Percentiles rank a stretch among this genome's conserved stretches.
Conservation (phyloP, 2,797 vertebrate genomes). For the Benthosema pterotum region DNA sequence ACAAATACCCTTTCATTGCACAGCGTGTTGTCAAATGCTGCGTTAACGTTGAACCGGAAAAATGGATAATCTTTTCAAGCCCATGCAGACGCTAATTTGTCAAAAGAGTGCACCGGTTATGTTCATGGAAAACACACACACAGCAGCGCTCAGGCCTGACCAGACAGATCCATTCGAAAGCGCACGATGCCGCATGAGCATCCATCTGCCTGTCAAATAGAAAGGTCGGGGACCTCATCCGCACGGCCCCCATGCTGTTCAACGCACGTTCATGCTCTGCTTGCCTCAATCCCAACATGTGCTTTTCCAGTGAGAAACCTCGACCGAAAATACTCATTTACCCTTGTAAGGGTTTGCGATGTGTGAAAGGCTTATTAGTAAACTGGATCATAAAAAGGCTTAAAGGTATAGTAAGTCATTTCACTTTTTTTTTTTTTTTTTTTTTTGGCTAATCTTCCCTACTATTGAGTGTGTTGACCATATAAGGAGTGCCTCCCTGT, state of each 20-base stretch:
- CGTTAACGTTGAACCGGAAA: slow-evolving; percentile 1
- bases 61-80: neutral
- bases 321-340: too few relatives aligned
- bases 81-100: slow-evolving; percentile 15
- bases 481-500: too few relatives aligned
- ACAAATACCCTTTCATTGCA: slow-evolving; percentile 16
- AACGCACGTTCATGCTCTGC: slow-evolving; percentile 33
- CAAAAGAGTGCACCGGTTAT: neutral
- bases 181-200: neutral
- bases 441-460: too few relatives aligned
- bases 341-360: neutral
- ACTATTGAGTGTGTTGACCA: too few relatives aligned
- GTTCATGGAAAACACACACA: neutral
- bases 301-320: slow-evolving; percentile 8
- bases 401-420: too few relatives aligned
- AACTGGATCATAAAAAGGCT: neutral
- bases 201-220: slow-evolving; percentile 21
- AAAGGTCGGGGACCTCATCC: neutral
- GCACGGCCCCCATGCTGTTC: slow-evolving; percentile 30
- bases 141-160: slow-evolving; percentile 9
- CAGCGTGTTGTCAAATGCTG: slow-evolving; percentile 24
- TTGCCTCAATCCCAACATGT: slow-evolving; percentile 23
- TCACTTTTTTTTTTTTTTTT: too few relatives aligned
- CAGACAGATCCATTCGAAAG: slow-evolving; percentile 12
- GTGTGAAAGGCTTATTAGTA: neutral